These are phyloP conservation scores for Thecocarcelia acutangulata DNA, from an alignment of 2,888 invertebrate species.

Conservation along the genomic window DNA sequence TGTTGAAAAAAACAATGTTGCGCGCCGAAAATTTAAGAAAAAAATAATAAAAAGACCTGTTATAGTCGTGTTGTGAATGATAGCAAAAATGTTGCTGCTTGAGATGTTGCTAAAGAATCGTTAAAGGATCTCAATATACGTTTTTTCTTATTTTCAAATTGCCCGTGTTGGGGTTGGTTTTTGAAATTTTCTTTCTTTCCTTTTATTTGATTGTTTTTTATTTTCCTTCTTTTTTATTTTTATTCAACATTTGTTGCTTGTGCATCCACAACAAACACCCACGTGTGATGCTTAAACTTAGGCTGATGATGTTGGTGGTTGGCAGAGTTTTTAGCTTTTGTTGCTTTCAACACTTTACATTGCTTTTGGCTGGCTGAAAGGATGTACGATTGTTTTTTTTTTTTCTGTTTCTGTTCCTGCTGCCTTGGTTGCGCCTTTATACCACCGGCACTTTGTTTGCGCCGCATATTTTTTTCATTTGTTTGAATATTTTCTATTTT, in stretches of 20 bases:
- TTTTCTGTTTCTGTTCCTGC: conserved; percentile 43
- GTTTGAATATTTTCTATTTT: conserved; percentile 62
- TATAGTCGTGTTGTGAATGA: neutral
- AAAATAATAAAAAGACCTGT: too few relatives aligned
- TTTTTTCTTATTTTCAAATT: conserved; percentile 52
- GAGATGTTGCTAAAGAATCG: conserved; percentile 66
- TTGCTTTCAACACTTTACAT: conserved; percentile 71
- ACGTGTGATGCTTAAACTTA: conserved; percentile 49
- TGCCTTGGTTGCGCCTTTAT: conserved; percentile 65
- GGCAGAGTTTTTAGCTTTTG: conserved; percentile 70
- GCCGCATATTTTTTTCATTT: conserved; percentile 59
- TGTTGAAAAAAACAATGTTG: conserved; percentile 45
- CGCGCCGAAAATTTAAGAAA: conserved; percentile 50
- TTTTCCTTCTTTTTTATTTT: conserved; percentile 55
- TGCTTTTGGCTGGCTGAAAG: conserved; percentile 54
- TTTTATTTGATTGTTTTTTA: conserved; percentile 40
- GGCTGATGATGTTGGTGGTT: conserved; percentile 55
- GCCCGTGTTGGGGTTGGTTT: conserved; percentile 64
- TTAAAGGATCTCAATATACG: conserved; percentile 53
- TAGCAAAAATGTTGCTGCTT: conserved; percentile 24
- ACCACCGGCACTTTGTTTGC: conserved; percentile 61
- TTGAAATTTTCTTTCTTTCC: conserved; percentile 53
- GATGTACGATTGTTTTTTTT: neutral
- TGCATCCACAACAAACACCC: conserved; percentile 65
- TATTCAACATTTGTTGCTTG: conserved; percentile 59